Conservation (phyloP, 2,113 vertebrate genomes). For the Craseonycteris thonglongyai region DNA sequence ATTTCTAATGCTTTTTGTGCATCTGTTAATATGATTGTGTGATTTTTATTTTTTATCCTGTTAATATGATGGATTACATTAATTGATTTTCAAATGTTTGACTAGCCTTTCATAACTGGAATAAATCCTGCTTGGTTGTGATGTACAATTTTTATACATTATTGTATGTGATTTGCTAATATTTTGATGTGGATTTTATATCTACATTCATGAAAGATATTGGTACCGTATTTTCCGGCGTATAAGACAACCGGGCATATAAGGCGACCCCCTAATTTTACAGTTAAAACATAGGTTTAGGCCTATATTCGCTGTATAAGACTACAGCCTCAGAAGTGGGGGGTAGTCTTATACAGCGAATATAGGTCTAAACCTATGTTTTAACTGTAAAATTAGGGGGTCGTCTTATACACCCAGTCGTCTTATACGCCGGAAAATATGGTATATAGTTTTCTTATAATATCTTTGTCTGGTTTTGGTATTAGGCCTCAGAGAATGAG, state of each 20-base stretch:
- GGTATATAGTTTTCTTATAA: background rate
- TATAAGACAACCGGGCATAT: too few species aligned
- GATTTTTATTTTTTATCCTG: background rate
- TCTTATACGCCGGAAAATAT: too few species aligned
- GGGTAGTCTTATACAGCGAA: too few species aligned
- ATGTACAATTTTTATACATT: background rate
- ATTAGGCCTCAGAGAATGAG: background rate
- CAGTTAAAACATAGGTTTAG: too few species aligned
- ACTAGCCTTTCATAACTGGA: background rate
- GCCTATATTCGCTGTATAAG: too few species aligned
- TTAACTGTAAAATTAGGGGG: too few species aligned
- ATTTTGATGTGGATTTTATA: background rate
- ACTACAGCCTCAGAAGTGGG: too few species aligned
- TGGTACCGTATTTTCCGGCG: background rate
- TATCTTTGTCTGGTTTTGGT: background rate
- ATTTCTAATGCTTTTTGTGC: background rate
- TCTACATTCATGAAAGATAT: background rate
- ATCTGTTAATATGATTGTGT: background rate
- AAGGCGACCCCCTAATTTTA: too few species aligned
- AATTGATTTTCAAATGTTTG: background rate
- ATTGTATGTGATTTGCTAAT: background rate
- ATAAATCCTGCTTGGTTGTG: background rate
- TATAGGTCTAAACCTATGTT: too few species aligned
- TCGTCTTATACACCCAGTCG: too few species aligned
- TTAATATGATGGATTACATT: background rate